Conservation (phyloP, 1,140 invertebrate species). For the Acarapis woodi region DNA sequence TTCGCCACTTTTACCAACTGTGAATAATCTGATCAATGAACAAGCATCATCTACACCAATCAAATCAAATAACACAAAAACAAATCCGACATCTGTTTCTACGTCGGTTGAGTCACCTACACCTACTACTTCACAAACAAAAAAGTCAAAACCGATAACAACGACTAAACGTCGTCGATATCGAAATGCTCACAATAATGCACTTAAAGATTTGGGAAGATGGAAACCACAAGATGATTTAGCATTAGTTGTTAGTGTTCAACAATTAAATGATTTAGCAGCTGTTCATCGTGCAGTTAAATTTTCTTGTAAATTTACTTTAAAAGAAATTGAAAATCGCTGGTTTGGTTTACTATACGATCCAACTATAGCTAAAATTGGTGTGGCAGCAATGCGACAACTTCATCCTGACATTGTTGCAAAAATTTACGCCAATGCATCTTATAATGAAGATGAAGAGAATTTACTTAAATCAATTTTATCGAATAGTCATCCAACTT, state of each 20-base stretch:
- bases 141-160: not conserved
- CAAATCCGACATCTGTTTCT: not conserved
- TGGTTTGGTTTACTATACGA: constrained; percentile 90
- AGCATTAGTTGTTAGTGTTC: constrained; percentile 63
- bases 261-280: constrained; percentile 64
- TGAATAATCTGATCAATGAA: not conserved
- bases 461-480: constrained; percentile 46
- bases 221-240: constrained; percentile 95
- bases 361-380: constrained; percentile 34
- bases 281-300: constrained; percentile 69
- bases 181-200: constrained; percentile 28
- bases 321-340: constrained; percentile 71
- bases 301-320: constrained; percentile 78
- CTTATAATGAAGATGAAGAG: constrained; percentile 69
- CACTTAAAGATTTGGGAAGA: constrained; percentile 55
- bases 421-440: constrained; percentile 51
- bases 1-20: not conserved
- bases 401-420: constrained; percentile 65
- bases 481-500: constrained; percentile 31
- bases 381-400: constrained; percentile 67
- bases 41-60: not conserved
- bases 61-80: not conserved
- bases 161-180: constrained; percentile 8
- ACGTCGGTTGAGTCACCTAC: not conserved
- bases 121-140: not conserved